Conservation (phyloP, 2,888 invertebrate genomes). For the Agrilus biguttatus region DNA sequence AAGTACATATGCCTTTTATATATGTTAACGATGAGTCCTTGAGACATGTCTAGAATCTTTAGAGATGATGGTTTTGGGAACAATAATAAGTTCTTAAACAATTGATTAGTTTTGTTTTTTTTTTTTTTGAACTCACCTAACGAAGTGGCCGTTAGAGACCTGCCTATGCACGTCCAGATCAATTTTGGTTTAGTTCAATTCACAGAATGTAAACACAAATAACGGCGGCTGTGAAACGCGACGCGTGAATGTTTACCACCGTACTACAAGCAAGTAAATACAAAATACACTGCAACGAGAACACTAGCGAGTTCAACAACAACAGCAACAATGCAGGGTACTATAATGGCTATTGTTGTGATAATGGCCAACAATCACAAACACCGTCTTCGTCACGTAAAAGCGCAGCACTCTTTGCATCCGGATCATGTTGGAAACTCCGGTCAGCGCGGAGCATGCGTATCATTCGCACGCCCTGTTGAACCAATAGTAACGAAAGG, state of each 20-base stretch:
- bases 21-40: too few relatives aligned
- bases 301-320: conserved; percentile 7
- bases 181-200: conserved; percentile 45
- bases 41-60: too few relatives aligned
- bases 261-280: not conserved
- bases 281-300: too few relatives aligned
- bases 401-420: conserved; percentile 26
- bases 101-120: too few relatives aligned
- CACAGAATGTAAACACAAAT: conserved; percentile 12
- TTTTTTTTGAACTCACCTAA: conserved; percentile 37
- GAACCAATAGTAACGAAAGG: conserved; percentile 24
- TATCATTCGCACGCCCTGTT: conserved; percentile 11
- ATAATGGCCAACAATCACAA: conserved; percentile 9
- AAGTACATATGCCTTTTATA: too few relatives aligned
- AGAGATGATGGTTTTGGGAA: too few relatives aligned
- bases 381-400: conserved; percentile 25
- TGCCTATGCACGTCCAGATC: conserved; percentile 62
- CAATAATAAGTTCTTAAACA: too few relatives aligned
- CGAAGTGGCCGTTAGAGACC: conserved; percentile 63
- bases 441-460: conserved; percentile 18
- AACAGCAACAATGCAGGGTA: conserved; percentile 9
- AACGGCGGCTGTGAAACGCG: conserved; percentile 3
- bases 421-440: conserved; percentile 11
- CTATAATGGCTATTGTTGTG: conserved; percentile 7
- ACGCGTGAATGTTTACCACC: not conserved